Evolutionary conservation across 2,888 invertebrate genomes (phyloP).

Genomic region (Molanna angustata): DNA sequence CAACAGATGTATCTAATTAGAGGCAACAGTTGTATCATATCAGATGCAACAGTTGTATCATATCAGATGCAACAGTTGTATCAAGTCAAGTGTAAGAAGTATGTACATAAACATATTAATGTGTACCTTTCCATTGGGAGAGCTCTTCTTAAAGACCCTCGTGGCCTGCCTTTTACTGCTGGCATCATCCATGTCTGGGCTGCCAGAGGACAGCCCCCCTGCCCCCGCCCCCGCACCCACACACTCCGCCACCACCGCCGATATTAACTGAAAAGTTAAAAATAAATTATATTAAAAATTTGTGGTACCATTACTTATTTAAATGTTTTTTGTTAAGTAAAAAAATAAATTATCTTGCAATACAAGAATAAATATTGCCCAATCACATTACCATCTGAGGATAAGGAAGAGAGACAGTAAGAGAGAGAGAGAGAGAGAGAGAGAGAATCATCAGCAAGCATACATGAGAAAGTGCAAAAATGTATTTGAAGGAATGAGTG

Average conservation of each 20-base stretch:
- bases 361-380: not conserved
- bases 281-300: not conserved
- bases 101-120: no score
- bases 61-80: no score
- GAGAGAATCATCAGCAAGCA: not conserved
- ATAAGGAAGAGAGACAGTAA: not conserved
- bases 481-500: no score
- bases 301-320: not conserved
- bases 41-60: no score
- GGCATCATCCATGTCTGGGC: conserved; percentile 69
- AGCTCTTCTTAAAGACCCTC: conserved; percentile 96
- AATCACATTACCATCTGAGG: not conserved
- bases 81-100: no score
- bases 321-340: not conserved
- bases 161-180: conserved; percentile 71
- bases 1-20: no score
- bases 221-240: conserved; percentile 24
- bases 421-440: not conserved
- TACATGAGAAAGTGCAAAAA: no score
- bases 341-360: not conserved
- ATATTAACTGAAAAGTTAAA: conserved; percentile 3
- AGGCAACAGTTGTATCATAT: no score
- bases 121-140: conserved; percentile 89
- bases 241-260: conserved; percentile 27
- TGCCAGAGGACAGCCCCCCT: conserved; percentile 45